A percentile compares a stretch with the other conserved stretches of the same genome.
phyloP scores from a whole-genome alignment of 2,797 vertebrate genomes.

The Enteromius afrohamiltoni region DNA sequence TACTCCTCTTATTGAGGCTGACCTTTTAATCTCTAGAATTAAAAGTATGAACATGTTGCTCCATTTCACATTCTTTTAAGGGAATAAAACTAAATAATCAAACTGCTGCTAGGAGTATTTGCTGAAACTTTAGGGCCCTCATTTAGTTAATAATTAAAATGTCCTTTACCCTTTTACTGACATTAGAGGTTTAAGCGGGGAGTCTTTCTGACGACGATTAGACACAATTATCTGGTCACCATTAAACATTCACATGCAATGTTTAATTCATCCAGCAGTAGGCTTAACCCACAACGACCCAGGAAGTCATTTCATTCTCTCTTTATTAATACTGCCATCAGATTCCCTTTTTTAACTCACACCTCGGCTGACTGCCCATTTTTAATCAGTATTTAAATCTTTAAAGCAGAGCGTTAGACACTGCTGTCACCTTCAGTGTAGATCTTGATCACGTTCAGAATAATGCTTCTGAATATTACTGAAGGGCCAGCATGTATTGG shows the following conservation, averaged over 20 bases:
- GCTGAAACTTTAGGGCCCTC: conserved; percentile 18
- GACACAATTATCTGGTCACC: conserved; percentile 47
- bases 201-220: conserved; percentile 43
- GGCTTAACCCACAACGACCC: conserved; percentile 41
- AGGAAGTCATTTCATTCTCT: conserved; percentile 12
- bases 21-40: background rate
- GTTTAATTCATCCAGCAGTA: conserved; percentile 46
- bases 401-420: background rate
- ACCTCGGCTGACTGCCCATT: conserved; percentile 21
- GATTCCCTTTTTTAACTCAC: background rate
- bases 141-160: conserved; percentile 38
- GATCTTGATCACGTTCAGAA: background rate
- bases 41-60: background rate
- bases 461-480: background rate
- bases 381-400: conserved; percentile 18
- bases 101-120: background rate
- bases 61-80: background rate
- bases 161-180: conserved; percentile 40
- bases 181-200: conserved; percentile 19
- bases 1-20: background rate
- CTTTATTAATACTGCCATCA: conserved; percentile 12
- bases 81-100: background rate
- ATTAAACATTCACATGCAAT: conserved; percentile 55
- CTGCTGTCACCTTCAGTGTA: background rate
- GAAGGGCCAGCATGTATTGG: too few relatives aligned